These are phyloP conservation scores for Zaprionus capensis DNA, from an alignment of 1,140 invertebrate species.

Conservation along the genomic window DNA sequence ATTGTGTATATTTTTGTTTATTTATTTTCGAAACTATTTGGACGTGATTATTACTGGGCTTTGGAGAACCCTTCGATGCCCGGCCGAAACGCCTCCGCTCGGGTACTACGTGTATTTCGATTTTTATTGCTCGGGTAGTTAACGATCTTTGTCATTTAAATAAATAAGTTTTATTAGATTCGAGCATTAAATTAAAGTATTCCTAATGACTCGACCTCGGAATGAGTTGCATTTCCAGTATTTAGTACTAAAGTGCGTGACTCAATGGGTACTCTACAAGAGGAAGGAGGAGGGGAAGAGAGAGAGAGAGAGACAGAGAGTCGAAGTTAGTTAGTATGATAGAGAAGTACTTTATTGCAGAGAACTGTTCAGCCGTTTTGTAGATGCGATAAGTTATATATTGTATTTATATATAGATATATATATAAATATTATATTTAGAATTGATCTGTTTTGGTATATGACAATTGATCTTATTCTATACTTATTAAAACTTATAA, in stretches of 20 bases:
- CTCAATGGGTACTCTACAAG: slow-evolving; percentile 2
- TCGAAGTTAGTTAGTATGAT: no score
- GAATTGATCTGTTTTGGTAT: no score
- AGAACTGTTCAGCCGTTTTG: no score
- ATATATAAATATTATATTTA: no score
- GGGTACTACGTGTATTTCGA: slow-evolving; percentile 63
- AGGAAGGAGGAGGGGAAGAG: no score
- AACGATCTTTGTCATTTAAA: slow-evolving; percentile 47
- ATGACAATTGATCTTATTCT: no score
- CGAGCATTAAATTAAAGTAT: slow-evolving; percentile 26
- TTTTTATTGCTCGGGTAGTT: slow-evolving; percentile 51
- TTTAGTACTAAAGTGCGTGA: slow-evolving; percentile 20
- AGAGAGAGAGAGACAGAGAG: no score
- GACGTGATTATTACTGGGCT: slow-evolving; percentile 55
- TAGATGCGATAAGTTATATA: neutral
- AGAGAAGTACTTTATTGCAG: no score
- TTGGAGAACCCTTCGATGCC: slow-evolving; percentile 21
- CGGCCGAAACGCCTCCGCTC: slow-evolving; percentile 10
- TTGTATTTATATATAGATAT: neutral
- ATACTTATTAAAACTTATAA: neutral
- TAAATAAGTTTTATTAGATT: slow-evolving; percentile 43
- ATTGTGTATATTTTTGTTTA: slow-evolving; percentile 48
- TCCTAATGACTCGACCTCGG: slow-evolving; percentile 40
- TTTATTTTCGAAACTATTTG: slow-evolving; percentile 59
- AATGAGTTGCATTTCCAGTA: slow-evolving; percentile 8